Percentiles rank a stretch among this genome's conserved stretches.
Conservation (phyloP, 1,140 invertebrate genomes). For the Drosophila bocqueti region DNA sequence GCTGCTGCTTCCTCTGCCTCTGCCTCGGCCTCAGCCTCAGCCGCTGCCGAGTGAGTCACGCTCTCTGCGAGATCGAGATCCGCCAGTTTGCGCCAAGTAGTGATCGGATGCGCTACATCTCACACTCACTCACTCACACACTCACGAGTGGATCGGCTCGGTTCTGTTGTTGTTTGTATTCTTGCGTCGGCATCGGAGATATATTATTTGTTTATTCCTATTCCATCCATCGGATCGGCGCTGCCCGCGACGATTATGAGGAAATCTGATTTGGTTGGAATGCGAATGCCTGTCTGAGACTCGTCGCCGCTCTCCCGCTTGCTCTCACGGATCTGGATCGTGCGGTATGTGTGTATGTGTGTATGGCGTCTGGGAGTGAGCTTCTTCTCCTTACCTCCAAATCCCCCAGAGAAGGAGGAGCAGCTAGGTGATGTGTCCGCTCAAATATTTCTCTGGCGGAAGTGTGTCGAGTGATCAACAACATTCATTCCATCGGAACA, state of each 20-base stretch:
- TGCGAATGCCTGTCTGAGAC: slow-evolving; percentile 69
- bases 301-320: slow-evolving; percentile 13
- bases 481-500: slow-evolving; percentile 33
- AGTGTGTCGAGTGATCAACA: slow-evolving; percentile 62
- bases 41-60: slow-evolving; percentile 44
- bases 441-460: slow-evolving; percentile 64
- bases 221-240: slow-evolving; percentile 47
- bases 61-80: slow-evolving; percentile 51
- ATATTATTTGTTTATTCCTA: slow-evolving; percentile 66
- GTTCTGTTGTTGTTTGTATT: slow-evolving; percentile 43
- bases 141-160: slow-evolving; percentile 9
- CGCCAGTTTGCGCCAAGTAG: slow-evolving; percentile 53
- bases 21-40: slow-evolving; percentile 17
- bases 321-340: slow-evolving; percentile 23
- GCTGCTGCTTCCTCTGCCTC: slow-evolving; percentile 3
- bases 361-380: slow-evolving; percentile 35
- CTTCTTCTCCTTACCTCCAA: slow-evolving; percentile 5
- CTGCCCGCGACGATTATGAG: slow-evolving; percentile 65
- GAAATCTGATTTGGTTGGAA: slow-evolving; percentile 81
- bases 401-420: slow-evolving; percentile 1
- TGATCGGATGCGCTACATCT: slow-evolving; percentile 53
- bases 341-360: slow-evolving; percentile 27
- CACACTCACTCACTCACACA: background rate
- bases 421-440: slow-evolving; percentile 56
- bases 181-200: slow-evolving; percentile 44